These are phyloP conservation scores for Monomorium pharaonis DNA, from an alignment of 1,140 invertebrate genomes.

Conservation along the genomic window DNA sequence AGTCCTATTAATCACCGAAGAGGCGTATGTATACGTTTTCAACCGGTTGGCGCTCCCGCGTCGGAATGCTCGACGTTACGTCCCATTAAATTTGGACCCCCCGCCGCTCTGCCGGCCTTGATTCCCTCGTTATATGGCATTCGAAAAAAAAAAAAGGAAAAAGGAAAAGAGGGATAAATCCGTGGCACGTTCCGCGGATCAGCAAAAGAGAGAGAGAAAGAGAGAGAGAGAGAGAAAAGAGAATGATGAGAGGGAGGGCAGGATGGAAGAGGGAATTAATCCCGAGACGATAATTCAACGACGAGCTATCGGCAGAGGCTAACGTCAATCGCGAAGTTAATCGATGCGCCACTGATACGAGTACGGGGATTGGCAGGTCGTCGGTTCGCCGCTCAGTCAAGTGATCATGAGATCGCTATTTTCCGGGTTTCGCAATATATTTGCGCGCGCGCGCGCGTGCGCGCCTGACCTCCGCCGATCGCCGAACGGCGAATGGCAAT, in stretches of 20 bases:
- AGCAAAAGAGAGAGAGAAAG: background rate
- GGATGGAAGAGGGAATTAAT: constrained; percentile 72
- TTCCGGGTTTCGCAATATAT: constrained; percentile 62
- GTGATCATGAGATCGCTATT: constrained; percentile 74
- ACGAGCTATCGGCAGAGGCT: constrained; percentile 74
- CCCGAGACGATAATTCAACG: constrained; percentile 78
- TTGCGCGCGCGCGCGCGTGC: background rate
- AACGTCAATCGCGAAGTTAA: constrained; percentile 81
- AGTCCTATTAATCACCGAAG: constrained; percentile 3
- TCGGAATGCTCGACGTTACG: constrained; percentile 16
- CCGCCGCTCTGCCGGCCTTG: background rate
- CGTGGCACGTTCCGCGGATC: background rate
- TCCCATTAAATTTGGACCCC: constrained; percentile 48
- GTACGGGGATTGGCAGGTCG: constrained; percentile 77
- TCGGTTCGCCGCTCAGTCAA: constrained; percentile 65
- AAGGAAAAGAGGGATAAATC: background rate
- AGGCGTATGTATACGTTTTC: constrained; percentile 35
- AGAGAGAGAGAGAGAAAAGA: background rate
- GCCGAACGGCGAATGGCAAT: constrained; percentile 55
- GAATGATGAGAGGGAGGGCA: no score
- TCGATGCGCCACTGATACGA: constrained; percentile 75
- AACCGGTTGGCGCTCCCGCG: constrained; percentile 5
- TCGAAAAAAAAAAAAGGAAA: constrained; percentile 46
- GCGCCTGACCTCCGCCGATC: constrained; percentile 63
- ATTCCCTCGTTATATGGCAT: constrained; percentile 31